A percentile compares a stretch with the other conserved stretches of the same genome.
Conservation (phyloP, 2,113 vertebrate genomes). For the Mustela nigripes region DNA sequence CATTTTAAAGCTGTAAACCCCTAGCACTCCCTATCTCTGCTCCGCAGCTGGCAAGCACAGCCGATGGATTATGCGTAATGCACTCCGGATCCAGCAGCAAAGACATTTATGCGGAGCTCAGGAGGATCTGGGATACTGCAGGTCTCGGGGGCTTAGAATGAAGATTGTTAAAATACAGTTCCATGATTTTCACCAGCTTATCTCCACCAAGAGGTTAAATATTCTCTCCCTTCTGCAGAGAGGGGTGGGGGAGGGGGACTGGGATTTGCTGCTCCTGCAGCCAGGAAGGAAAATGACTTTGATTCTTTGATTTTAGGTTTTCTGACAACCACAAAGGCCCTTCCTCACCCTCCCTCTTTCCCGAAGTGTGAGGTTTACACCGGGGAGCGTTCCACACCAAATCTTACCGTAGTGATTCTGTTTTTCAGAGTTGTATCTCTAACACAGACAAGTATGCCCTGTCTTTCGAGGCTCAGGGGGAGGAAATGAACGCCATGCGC, state of each 20-base stretch:
- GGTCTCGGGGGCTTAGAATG: slow-evolving; percentile 73
- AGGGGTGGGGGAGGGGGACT: not conserved
- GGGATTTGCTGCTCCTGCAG: not conserved
- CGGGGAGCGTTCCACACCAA: not conserved
- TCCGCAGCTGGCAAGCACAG: slow-evolving; percentile 95
- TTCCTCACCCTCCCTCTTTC: not conserved
- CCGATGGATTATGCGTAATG: slow-evolving; percentile 95
- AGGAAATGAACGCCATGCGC: fast-evolving
- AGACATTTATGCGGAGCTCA: slow-evolving; percentile 78
- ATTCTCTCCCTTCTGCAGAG: slow-evolving; percentile 18
- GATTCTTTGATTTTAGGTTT: not conserved
- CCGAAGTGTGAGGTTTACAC: not conserved
- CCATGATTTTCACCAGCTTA: slow-evolving; percentile 68
- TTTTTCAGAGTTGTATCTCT: not conserved
- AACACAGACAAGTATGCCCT: not conserved
- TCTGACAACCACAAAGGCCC: not conserved
- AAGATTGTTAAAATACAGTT: slow-evolving; percentile 80
- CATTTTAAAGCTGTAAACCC: slow-evolving; percentile 86
- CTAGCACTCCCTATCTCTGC: slow-evolving; percentile 93
- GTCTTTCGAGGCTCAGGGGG: not conserved
- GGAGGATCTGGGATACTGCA: slow-evolving; percentile 77
- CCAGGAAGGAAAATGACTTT: not conserved
- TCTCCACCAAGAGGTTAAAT: slow-evolving; percentile 76
- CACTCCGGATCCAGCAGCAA: slow-evolving; percentile 78
- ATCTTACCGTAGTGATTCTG: not conserved